phyloP scores from a whole-genome alignment of 2,888 invertebrate genomes.

The Heliconius aoede region DNA sequence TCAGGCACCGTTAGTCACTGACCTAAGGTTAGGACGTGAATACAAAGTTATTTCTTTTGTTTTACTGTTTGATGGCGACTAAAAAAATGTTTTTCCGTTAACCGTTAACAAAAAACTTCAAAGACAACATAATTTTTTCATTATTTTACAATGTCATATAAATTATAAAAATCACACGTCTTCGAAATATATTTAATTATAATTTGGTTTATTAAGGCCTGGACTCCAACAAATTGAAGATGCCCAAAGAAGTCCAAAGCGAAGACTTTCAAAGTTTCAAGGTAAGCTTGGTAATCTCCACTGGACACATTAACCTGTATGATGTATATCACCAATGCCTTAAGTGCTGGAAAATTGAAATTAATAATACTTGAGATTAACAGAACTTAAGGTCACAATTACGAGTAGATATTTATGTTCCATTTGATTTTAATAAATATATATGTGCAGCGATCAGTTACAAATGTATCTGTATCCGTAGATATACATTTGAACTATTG shows the following conservation, averaged over 20 bases:
- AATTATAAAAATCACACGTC: background rate
- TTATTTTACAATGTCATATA: background rate
- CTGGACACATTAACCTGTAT: too few species aligned
- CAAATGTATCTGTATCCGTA: too few species aligned
- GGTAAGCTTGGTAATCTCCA: too few species aligned
- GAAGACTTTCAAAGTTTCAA: too few species aligned
- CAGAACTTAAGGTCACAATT: background rate
- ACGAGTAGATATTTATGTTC: background rate
- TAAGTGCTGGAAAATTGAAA: background rate
- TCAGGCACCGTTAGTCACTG: constrained; percentile 44
- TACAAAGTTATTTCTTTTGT: constrained; percentile 43
- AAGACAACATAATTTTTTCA: background rate
- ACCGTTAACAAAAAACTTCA: background rate
- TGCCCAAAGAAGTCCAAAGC: too few species aligned
- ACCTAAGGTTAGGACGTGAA: constrained; percentile 45
- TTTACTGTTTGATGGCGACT: background rate
- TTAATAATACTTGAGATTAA: too few species aligned
- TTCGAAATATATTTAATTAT: background rate
- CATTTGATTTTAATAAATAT: background rate
- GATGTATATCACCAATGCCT: background rate
- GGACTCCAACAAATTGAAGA: too few species aligned
- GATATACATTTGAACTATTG: too few species aligned
- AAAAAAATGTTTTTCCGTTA: background rate
- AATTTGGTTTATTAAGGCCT: background rate
- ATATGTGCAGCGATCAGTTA: background rate